These are phyloP conservation scores for human DNA, from an alignment of 2,113 vertebrate species.

Conservation along the genomic window DNA sequence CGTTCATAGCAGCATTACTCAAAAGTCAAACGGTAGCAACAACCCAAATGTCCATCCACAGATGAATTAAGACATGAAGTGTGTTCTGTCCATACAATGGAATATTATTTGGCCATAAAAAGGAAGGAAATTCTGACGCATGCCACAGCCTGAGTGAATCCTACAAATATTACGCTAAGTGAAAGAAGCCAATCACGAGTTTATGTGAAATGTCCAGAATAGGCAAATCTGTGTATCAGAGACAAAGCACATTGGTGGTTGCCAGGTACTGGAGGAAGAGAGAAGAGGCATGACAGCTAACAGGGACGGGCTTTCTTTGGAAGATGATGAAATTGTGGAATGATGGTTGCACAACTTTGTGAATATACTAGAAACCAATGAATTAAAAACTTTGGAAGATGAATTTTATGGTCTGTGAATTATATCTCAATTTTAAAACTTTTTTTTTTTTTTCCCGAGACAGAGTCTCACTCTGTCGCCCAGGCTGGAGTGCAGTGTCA, in stretches of 20 bases:
- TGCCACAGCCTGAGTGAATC: too few species aligned
- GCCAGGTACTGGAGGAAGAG: not conserved
- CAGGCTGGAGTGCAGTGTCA: too few species aligned
- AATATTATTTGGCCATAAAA: not conserved
- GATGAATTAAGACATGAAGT: not conserved
- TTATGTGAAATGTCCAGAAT: too few species aligned
- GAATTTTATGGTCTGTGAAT: not conserved
- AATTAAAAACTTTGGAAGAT: not conserved
- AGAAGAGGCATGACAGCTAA: not conserved
- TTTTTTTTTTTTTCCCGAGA: too few species aligned
- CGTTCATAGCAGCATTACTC: not conserved
- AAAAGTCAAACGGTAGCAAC: not conserved
- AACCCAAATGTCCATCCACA: not conserved
- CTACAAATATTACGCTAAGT: too few species aligned
- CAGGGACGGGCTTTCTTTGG: not conserved
- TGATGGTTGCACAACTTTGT: not conserved
- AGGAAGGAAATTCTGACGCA: too few species aligned
- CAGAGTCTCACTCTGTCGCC: too few species aligned
- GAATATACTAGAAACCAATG: not conserved
- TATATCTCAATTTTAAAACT: not conserved
- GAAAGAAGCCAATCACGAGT: too few species aligned
- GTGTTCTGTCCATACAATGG: not conserved
- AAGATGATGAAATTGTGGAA: not conserved
- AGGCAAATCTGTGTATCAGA: too few species aligned
- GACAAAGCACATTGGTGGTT: not conserved